Percentiles rank a stretch among this genome's conserved stretches.
These are phyloP conservation scores for Drosophila anomelani DNA, from an alignment of 2,888 invertebrate species.

Conservation along the genomic window DNA sequence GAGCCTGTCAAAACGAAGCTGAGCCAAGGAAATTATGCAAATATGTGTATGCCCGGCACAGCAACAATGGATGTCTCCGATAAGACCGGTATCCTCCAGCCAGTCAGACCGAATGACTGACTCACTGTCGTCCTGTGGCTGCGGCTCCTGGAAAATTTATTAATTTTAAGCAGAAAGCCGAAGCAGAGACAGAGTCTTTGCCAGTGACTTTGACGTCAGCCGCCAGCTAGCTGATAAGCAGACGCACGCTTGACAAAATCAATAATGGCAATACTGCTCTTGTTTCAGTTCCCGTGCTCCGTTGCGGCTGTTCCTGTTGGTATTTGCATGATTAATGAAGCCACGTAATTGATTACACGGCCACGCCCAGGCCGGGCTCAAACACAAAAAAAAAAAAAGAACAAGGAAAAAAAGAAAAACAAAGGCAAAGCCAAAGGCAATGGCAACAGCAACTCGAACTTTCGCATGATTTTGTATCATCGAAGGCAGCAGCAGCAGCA, in stretches of 20 bases:
- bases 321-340: slow-evolving; percentile 80
- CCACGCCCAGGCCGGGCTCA: slow-evolving; percentile 43
- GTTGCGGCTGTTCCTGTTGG: slow-evolving; percentile 36
- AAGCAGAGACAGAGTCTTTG: background rate
- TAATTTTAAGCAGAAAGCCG: slow-evolving; percentile 59
- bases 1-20: slow-evolving; percentile 29
- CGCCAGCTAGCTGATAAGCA: slow-evolving; percentile 55
- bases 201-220: slow-evolving; percentile 56
- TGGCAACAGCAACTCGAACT: slow-evolving; percentile 29
- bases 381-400: background rate
- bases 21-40: slow-evolving; percentile 71
- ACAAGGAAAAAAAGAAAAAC: slow-evolving; percentile 8
- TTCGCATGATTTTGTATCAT: slow-evolving; percentile 45
- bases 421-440: slow-evolving; percentile 24
- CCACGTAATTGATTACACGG: slow-evolving; percentile 73
- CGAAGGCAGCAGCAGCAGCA: slow-evolving; percentile 34
- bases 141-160: slow-evolving; percentile 52
- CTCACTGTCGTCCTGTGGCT: slow-evolving; percentile 34
- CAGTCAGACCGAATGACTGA: slow-evolving; percentile 10
- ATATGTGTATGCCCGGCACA: slow-evolving; percentile 47
- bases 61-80: slow-evolving; percentile 56
- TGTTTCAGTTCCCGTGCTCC: slow-evolving; percentile 20
- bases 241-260: slow-evolving; percentile 61
- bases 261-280: slow-evolving; percentile 55
- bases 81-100: slow-evolving; percentile 22